phyloP scores from a whole-genome alignment of 2,888 invertebrate genomes.

The Pristionchus japonicus region DNA sequence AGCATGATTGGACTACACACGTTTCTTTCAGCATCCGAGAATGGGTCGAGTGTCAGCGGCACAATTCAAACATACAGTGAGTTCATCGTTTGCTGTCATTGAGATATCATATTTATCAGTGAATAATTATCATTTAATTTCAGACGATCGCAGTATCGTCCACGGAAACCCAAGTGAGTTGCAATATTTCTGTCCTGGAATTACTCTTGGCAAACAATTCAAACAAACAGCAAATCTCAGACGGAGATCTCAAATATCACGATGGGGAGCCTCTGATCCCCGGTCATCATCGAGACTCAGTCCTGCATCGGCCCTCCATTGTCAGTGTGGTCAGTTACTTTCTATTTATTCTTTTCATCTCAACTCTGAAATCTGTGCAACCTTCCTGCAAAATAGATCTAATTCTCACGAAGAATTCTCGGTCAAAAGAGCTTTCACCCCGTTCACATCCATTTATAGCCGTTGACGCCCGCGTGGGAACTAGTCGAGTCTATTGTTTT shows the following conservation, averaged over 20 bases:
- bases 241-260: neutral
- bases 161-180: neutral
- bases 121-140: neutral
- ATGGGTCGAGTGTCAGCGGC: neutral
- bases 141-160: neutral
- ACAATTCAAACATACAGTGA: neutral
- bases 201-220: neutral
- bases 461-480: neutral
- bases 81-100: neutral
- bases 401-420: neutral
- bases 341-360: neutral
- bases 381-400: neutral
- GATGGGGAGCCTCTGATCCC: neutral
- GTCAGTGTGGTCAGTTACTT: neutral
- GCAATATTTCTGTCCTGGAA: neutral
- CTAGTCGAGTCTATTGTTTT: neutral
- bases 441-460: neutral
- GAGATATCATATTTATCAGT: neutral
- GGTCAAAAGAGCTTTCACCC: neutral
- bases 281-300: neutral
- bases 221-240: neutral
- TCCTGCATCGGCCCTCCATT: constrained; percentile 13
- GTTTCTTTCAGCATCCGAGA: neutral
- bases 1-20: constrained; percentile 5
- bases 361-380: neutral